Evolutionary conservation across 2,797 vertebrate genomes (phyloP), one percentile per base, ranked within the genome.

Genomic region (Falco concolor): DNA sequence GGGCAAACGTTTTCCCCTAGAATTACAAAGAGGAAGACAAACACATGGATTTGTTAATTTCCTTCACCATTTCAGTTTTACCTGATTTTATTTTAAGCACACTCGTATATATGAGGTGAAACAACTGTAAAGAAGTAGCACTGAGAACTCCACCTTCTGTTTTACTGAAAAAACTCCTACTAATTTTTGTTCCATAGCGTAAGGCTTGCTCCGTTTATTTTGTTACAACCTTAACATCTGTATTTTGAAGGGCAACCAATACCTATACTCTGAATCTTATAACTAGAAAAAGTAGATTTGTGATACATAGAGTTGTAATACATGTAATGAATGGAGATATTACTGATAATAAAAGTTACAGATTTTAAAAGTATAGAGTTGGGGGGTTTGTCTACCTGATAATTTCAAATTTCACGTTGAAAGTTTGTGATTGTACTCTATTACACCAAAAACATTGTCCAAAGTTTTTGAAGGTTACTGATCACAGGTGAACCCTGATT

Each of bases 341-440:
- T 47, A 42, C 44, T 61, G 57, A 49, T 32, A 91, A 36, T 44
- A 53, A 53, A 74, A 90, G 36, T 14, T 20, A 50, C 2, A 70
- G 38, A 70, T 87, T 79, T 73, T 34, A 10, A 57, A 27, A 30
- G 32, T 17, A 7, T 5, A 22, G 24, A 25, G n/a, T 45, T 34
- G 18, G 2, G 0, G 0, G 2, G 8, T 10, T 23, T 44, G 13
- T 38, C 17, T 73, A 50, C 59, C 54, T 77, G 36, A 23, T 30
- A 32, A 63, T 81, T 78, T 64, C 23, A 59, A 20, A 54, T 88
- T 85, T 85, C n/a, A 56, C 7, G 7, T 4, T 47, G 42, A 65
- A 79, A 13, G 20, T 52, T 72, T 75, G 32, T 47, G n/a, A 38
- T 6, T 72, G 11, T 61, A 61, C 4, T n/a, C 17, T 60, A 67